Conservation (phyloP, 2,888 invertebrate species). For the Cheilosia vernalis region DNA sequence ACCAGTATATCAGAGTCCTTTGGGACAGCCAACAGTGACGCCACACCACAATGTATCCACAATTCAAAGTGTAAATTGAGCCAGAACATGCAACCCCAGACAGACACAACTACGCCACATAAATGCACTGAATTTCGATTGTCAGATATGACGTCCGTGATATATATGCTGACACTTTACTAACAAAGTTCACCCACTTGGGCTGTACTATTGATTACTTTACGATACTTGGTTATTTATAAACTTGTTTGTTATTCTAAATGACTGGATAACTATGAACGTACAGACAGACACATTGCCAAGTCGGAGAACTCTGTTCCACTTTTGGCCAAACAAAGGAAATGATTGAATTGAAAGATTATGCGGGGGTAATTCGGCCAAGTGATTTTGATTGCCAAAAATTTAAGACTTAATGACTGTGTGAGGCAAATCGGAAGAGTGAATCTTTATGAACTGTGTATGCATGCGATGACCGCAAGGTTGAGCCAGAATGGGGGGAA, state of each 20-base stretch:
- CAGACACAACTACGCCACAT: constrained; percentile 50
- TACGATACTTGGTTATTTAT: constrained; percentile 55
- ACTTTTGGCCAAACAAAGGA: constrained; percentile 1
- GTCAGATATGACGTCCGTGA: constrained; percentile 31
- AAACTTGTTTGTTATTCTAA: constrained; percentile 30
- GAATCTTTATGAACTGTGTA: not conserved
- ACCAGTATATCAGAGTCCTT: constrained; percentile 14
- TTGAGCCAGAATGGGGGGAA: not conserved
- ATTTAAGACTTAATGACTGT: not conserved
- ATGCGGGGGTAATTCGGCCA: not conserved
- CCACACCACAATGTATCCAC: constrained; percentile 27
- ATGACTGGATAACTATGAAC: not conserved
- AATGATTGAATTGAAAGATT: not conserved
- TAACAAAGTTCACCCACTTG: constrained; percentile 55
- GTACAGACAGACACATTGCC: not conserved
- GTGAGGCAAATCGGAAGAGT: not conserved
- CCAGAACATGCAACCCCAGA: constrained; percentile 59
- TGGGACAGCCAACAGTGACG: constrained; percentile 43
- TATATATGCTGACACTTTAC: constrained; percentile 40
- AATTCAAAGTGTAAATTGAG: constrained; percentile 52
- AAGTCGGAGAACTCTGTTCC: not conserved
- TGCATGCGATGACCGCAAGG: not conserved
- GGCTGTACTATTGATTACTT: constrained; percentile 45
- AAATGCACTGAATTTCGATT: constrained; percentile 40
- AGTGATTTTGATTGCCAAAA: constrained; percentile 34